A percentile compares a stretch with the other conserved stretches of the same genome.
Evolutionary conservation across 2,888 invertebrate species (phyloP).

Genomic region (Saturnia japonica): DNA sequence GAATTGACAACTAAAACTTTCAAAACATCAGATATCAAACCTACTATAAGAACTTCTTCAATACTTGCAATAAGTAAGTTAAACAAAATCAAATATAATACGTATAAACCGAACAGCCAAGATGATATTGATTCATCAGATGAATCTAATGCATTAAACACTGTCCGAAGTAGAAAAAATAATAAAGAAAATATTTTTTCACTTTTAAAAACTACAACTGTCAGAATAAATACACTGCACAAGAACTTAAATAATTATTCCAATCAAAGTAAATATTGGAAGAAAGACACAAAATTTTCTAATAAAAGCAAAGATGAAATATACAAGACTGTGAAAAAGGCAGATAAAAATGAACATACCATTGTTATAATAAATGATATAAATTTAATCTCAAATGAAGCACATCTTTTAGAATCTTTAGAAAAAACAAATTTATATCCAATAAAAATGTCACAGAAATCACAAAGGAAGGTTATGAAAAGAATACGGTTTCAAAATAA

Average conservation of each 20-base stretch:
- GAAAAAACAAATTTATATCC: conserved; percentile 48
- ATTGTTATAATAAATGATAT: conserved; percentile 14
- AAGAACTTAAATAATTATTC: not conserved
- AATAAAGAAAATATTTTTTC: not conserved
- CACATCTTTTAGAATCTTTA: conserved; percentile 35
- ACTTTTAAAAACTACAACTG: not conserved
- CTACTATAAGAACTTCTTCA: not conserved
- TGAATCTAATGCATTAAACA: not conserved
- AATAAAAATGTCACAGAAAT: conserved; percentile 36
- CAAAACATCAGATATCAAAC: not conserved
- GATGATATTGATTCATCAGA: conserved; percentile 42
- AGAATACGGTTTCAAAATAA: conserved; percentile 40
- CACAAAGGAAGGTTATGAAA: conserved; percentile 40
- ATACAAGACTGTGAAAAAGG: conserved; percentile 21
- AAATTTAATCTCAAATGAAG: conserved; percentile 28
- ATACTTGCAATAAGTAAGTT: conserved; percentile 1
- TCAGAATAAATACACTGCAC: not conserved
- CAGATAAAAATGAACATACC: conserved; percentile 7
- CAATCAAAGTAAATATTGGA: not conserved
- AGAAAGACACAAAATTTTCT: not conserved
- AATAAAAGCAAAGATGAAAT: conserved; percentile 3
- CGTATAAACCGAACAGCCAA: conserved; percentile 49
- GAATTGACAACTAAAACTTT: not conserved
- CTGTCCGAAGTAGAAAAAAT: conserved; percentile 3
- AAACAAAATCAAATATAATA: conserved; percentile 51